A percentile compares a stretch with the other conserved stretches of the same genome.
Conservation (phyloP, 2,113 vertebrate species). For the Psilopogon haemacephalus region DNA sequence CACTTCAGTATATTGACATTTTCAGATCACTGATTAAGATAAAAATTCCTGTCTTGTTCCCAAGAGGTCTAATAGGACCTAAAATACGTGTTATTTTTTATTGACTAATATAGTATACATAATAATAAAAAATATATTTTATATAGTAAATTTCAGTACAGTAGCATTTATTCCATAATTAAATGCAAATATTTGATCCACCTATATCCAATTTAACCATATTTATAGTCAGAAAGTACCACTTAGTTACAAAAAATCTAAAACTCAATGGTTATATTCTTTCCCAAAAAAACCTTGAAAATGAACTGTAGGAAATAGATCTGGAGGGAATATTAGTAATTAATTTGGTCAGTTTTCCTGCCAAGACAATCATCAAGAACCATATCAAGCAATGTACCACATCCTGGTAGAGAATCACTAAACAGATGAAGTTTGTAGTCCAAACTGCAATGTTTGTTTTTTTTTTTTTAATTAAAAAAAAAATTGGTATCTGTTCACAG, state of each 20-base stretch:
- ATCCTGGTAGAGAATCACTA: neutral
- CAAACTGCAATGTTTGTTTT: neutral
- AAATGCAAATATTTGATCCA: neutral
- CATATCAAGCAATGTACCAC: neutral
- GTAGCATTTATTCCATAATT: neutral
- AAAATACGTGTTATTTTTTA: neutral
- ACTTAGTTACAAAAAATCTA: constrained; percentile 4
- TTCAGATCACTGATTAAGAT: neutral
- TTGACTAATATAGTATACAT: neutral
- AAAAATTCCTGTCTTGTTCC: neutral
- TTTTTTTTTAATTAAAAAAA: neutral
- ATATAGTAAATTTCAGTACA: neutral
- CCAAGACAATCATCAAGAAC: neutral
- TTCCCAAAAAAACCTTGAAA: neutral
- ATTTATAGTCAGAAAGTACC: constrained; percentile 8
- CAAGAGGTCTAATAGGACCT: neutral
- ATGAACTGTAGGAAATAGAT: neutral
- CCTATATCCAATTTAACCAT: neutral
- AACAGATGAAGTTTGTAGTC: neutral
- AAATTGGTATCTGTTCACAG: neutral
- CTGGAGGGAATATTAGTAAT: neutral
- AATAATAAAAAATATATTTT: neutral
- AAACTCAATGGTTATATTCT: neutral
- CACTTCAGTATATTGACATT: neutral
- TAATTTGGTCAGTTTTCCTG: neutral